Percentiles rank a stretch among this genome's conserved stretches.
phyloP scores from a whole-genome alignment of 2,888 invertebrate species.

The Hirudinaria manillensis region DNA sequence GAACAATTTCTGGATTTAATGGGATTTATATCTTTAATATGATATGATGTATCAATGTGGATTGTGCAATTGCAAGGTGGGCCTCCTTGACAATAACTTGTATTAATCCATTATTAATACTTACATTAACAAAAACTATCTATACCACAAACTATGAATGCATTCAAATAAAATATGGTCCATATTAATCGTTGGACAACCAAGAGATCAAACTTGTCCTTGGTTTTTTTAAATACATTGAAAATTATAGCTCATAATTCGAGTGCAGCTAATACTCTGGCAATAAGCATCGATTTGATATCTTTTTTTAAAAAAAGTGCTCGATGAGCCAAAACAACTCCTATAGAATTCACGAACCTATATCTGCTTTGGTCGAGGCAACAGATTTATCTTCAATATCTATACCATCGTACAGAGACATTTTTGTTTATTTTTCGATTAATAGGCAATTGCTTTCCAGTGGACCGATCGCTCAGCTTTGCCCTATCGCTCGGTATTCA shows the following conservation, averaged over 20 bases:
- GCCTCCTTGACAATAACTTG: too few relatives aligned
- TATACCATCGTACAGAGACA: slow-evolving; percentile 40
- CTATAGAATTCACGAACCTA: slow-evolving; percentile 22
- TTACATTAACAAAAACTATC: too few relatives aligned
- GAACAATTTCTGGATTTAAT: neutral
- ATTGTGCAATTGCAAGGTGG: too few relatives aligned
- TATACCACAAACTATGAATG: too few relatives aligned
- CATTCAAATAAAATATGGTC: too few relatives aligned
- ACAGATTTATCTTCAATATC: slow-evolving; percentile 35
- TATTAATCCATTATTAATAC: neutral
- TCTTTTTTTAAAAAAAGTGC: neutral
- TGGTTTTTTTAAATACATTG: neutral
- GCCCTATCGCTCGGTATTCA: too few relatives aligned
- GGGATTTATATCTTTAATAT: too few relatives aligned
- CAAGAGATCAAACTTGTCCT: neutral
- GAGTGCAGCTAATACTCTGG: neutral
- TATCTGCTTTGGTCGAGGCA: slow-evolving; percentile 28
- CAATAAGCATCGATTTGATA: neutral
- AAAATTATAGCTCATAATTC: neutral
- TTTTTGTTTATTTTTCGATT: slow-evolving; percentile 22
- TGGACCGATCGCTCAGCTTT: too few relatives aligned
- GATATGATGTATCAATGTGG: too few relatives aligned
- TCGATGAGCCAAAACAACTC: neutral
- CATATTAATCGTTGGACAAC: too few relatives aligned
- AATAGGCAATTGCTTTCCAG: neutral